Evolutionary conservation across 2,888 invertebrate genomes (phyloP).

Genomic region (Lithophane ornitopus): DNA sequence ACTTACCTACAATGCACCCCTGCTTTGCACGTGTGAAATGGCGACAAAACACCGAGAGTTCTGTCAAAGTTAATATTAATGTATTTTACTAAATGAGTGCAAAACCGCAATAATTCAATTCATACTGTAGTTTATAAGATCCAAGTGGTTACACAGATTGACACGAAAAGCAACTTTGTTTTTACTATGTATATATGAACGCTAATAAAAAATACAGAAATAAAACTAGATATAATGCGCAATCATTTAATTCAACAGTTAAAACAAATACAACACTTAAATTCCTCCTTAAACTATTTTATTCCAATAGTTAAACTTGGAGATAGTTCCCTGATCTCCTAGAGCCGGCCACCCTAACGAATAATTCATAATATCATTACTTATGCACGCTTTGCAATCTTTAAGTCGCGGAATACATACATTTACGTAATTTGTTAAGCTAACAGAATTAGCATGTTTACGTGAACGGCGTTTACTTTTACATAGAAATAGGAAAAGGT

Average conservation of each 20-base stretch:
- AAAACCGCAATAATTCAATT: too few relatives aligned
- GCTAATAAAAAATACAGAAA: not conserved
- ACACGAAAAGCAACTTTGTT: too few relatives aligned
- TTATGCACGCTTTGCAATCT: constrained; percentile 47
- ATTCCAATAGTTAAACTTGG: constrained; percentile 15
- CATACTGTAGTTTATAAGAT: too few relatives aligned
- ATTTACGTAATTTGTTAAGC: constrained; percentile 48
- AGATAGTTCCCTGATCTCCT: constrained; percentile 21
- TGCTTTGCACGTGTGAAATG: too few relatives aligned
- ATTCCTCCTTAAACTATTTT: not conserved
- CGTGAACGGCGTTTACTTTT: constrained; percentile 15
- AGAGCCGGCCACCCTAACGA: constrained; percentile 21
- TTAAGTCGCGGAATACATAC: constrained; percentile 37
- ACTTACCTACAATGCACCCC: too few relatives aligned
- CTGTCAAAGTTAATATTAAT: too few relatives aligned
- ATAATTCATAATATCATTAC: constrained; percentile 46
- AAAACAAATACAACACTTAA: not conserved
- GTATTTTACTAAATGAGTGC: too few relatives aligned
- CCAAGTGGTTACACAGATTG: too few relatives aligned
- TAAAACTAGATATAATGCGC: not conserved
- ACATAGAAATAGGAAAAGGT: not conserved
- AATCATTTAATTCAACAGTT: not conserved
- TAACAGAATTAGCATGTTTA: constrained; percentile 34
- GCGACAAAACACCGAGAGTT: too few relatives aligned
- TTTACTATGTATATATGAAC: not conserved